Base-by-base conservation (phyloP, 2,888 invertebrate species). In the Pilophorus perplexus region DNA sequence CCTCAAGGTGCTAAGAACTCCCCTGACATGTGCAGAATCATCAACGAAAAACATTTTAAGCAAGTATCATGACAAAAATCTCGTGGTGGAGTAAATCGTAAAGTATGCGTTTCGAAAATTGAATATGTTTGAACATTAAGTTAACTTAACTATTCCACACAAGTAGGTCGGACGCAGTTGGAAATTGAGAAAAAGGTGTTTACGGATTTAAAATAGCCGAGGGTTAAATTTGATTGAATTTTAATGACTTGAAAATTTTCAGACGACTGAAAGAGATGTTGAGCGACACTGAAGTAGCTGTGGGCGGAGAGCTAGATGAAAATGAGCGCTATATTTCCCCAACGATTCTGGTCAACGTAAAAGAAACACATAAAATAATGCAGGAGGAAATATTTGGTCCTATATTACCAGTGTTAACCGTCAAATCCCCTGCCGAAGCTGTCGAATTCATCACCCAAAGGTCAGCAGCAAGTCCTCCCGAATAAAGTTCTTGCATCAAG, bases 351-450 rank as follows among this genome's bases (percentile, higher is more conserved):
- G 78, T 82, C 16, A 87, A 94, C 76, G 89, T 93, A 0, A 83
- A 84, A 66, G 78, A 82, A 0, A 80, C 80, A 1, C 93, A 95
- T 79, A 83, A 85, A 40, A 76, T 90, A 2, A 90, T 91, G 90
- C 83, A 86, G 71, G 88, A 96, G 72, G 98, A 98, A 83, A 94
- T 98, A 73, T 99, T 98, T 78, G 98, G 98, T 0, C 98, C 98
- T 2, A 84, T 99, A 73, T 82, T 99, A 71, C 98, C 98, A 0
- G 88, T 99, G 69, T 77, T 95, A 8, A 86, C 85, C 64, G 84
- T 96, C 3, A 84, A 86, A 65, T 87, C 87, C 76, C 86, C 89
- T 12, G 88, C 87, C 68, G 94, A 96, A 76, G 97, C 96, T 0
- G 90, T 98, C 59, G 84, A 88, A 72, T 91, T 90, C 75, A 93